Percentiles rank a stretch among this genome's conserved stretches.
Conservation (phyloP, 1,140 invertebrate species). For the Marisa cornuarietis region DNA sequence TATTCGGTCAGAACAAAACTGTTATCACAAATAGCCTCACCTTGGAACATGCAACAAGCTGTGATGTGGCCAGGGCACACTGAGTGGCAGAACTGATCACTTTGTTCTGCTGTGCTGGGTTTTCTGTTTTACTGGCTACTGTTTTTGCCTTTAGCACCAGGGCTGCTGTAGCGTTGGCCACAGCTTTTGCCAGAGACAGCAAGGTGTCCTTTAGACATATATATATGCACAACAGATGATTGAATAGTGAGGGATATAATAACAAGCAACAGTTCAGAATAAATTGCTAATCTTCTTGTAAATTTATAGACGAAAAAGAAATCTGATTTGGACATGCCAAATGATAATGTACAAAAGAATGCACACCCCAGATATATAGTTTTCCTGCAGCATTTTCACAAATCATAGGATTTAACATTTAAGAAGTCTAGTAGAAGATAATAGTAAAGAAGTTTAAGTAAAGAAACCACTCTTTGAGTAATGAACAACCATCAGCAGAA, state of each 20-base stretch:
- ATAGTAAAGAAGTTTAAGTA: too few species aligned
- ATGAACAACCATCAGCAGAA: background rate
- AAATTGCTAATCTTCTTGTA: too few species aligned
- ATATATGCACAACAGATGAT: too few species aligned
- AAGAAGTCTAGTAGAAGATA: too few species aligned
- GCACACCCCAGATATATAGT: too few species aligned
- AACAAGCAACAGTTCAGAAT: too few species aligned
- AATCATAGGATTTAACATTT: too few species aligned
- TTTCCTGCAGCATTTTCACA: too few species aligned
- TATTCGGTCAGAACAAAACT: background rate
- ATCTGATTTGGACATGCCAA: too few species aligned
- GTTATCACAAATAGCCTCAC: conserved; percentile 64
- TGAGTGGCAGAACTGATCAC: conserved; percentile 95
- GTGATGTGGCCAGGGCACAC: conserved; percentile 96
- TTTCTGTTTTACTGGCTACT: conserved; percentile 80
- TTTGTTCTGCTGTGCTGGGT: conserved; percentile 75
- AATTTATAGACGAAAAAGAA: too few species aligned
- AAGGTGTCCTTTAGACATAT: conserved; percentile 56
- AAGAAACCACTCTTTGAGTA: background rate
- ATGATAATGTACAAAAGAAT: too few species aligned
- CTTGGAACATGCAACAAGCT: conserved; percentile 97
- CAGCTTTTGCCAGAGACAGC: conserved; percentile 63
- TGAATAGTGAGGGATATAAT: too few species aligned
- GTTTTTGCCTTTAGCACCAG: conserved; percentile 68
- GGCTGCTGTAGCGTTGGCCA: conserved; percentile 66